These are phyloP conservation scores for Crossocerus cetratus DNA, from an alignment of 2,888 invertebrate genomes.

Conservation along the genomic window DNA sequence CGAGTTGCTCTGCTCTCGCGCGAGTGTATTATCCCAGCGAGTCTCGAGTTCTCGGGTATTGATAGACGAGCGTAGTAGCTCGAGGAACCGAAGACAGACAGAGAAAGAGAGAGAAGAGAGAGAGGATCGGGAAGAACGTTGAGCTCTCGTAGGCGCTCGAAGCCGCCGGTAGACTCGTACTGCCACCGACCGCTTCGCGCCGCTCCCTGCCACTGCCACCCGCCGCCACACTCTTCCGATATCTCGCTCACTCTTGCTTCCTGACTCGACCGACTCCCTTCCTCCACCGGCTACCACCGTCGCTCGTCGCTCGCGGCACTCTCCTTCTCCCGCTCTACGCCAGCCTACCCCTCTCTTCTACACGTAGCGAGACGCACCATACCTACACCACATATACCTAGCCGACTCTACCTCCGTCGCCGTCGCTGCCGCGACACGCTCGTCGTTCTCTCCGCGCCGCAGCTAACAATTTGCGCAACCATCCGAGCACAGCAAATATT, in stretches of 20 bases:
- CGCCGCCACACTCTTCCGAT: conserved; percentile 40
- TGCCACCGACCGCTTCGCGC: conserved; percentile 42
- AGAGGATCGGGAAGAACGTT: conserved; percentile 18
- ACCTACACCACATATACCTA: not conserved
- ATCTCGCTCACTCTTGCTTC: conserved; percentile 28
- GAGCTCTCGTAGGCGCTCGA: conserved; percentile 35
- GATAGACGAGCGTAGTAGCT: not conserved
- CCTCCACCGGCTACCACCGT: conserved; percentile 16
- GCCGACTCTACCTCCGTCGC: not conserved
- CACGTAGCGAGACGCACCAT: not conserved
- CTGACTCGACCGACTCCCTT: conserved; percentile 21
- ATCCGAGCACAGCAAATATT: not conserved
- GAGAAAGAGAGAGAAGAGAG: not conserved
- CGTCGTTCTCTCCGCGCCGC: not conserved
- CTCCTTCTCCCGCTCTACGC: conserved; percentile 10
- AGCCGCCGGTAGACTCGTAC: conserved; percentile 54
- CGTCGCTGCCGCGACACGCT: not conserved
- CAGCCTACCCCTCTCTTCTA: conserved; percentile 10
- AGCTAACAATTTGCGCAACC: not conserved
- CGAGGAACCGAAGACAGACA: not conserved
- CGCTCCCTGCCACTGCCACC: conserved; percentile 45
- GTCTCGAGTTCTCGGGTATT: not conserved
- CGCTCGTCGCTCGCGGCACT: conserved; percentile 21
- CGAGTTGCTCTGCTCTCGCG: not conserved
- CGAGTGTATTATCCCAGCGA: not conserved